Conservation (phyloP, 2,797 vertebrate species). For the Danio kyathit region DNA sequence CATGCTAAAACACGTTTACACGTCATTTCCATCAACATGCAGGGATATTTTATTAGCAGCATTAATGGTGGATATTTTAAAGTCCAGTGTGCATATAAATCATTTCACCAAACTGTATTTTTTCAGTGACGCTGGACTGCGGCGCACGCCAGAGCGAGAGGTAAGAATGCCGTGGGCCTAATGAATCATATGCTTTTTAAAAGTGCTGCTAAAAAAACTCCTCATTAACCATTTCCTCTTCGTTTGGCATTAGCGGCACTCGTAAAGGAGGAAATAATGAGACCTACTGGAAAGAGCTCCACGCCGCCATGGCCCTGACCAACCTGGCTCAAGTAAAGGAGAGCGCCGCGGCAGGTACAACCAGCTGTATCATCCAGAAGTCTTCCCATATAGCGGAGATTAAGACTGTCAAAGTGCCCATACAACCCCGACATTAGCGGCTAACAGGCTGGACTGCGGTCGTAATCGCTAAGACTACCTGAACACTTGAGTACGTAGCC, state of each 20-base stretch:
- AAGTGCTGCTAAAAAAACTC: slow-evolving; percentile 5
- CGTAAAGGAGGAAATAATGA: slow-evolving; percentile 87
- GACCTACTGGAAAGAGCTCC: slow-evolving; percentile 98
- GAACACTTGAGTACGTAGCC: slow-evolving; percentile 34
- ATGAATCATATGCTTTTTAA: slow-evolving; percentile 1
- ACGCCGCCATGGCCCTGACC: slow-evolving; percentile 97
- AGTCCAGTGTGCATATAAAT: not conserved
- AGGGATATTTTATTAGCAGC: not conserved
- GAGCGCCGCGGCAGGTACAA: slow-evolving; percentile 83
- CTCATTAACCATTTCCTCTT: slow-evolving; percentile 22
- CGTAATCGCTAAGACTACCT: slow-evolving; percentile 20
- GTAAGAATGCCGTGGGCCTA: slow-evolving; percentile 22
- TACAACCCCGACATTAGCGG: slow-evolving; percentile 80
- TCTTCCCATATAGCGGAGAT: slow-evolving; percentile 99
- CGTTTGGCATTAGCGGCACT: slow-evolving; percentile 17
- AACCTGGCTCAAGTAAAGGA: slow-evolving; percentile 97
- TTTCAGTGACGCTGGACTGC: slow-evolving; percentile 53
- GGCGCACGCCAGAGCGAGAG: slow-evolving; percentile 43
- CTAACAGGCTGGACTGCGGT: not conserved
- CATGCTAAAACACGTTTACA: slow-evolving; percentile 35
- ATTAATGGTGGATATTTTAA: not conserved
- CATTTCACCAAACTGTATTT: slow-evolving; percentile 31
- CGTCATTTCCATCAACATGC: not conserved
- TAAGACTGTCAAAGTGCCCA: slow-evolving; percentile 97
- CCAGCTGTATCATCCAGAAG: slow-evolving; percentile 99